Evolutionary conservation across 2,888 invertebrate species (phyloP).

Genomic region (Conomelus anceps): DNA sequence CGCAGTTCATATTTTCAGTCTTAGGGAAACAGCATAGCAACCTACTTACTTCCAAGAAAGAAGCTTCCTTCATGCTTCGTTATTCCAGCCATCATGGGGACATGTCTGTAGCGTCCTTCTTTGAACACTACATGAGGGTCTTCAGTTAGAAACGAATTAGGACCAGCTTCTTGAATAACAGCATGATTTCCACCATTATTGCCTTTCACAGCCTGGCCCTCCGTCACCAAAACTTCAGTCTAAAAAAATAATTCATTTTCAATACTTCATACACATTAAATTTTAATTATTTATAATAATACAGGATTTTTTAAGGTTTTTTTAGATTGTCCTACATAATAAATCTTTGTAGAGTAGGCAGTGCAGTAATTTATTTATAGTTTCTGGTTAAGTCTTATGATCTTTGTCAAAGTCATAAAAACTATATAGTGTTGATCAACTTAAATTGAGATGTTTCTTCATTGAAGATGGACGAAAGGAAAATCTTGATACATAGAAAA

Average conservation of each 20-base stretch:
- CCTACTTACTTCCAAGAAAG: slow-evolving; percentile 42
- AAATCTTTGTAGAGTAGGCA: too few relatives aligned
- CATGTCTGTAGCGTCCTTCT: slow-evolving; percentile 38
- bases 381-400: too few relatives aligned
- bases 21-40: too few relatives aligned
- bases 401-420: too few relatives aligned
- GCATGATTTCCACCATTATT: slow-evolving; percentile 38
- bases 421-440: too few relatives aligned
- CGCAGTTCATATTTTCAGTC: too few relatives aligned
- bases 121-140: slow-evolving; percentile 34
- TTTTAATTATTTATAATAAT: not conserved
- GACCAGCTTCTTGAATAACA: slow-evolving; percentile 38
- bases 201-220: slow-evolving; percentile 26
- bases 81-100: slow-evolving; percentile 45
- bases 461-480: too few relatives aligned
- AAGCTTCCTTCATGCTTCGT: slow-evolving; percentile 47
- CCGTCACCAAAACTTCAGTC: slow-evolving; percentile 23
- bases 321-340: too few relatives aligned
- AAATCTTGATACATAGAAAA: too few relatives aligned
- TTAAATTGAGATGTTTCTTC: too few relatives aligned
- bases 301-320: not conserved
- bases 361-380: too few relatives aligned
- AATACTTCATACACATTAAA: not conserved
- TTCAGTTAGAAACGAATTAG: slow-evolving; percentile 35
- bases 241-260: not conserved